Evolutionary conservation across 1,140 invertebrate genomes (phyloP).

Genomic region (Wiebesia pumilae): DNA sequence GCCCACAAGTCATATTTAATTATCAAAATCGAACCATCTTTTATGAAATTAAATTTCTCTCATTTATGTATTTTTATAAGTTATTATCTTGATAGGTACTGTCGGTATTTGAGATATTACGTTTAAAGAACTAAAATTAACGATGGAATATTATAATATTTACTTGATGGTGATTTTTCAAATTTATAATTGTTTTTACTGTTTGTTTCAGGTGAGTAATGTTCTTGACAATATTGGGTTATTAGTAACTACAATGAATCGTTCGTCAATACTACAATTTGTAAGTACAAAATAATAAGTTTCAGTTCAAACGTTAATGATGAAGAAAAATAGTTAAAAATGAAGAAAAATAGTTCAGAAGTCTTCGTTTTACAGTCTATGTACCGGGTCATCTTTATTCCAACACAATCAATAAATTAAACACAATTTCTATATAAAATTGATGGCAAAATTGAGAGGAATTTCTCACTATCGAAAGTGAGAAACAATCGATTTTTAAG

Average conservation of each 20-base stretch:
- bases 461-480: too few species aligned
- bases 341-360: too few species aligned
- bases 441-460: too few species aligned
- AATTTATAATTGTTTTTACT: slow-evolving; percentile 33
- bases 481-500: too few species aligned
- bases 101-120: too few species aligned
- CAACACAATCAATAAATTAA: too few species aligned
- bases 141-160: neutral
- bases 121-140: neutral
- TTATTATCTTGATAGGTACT: neutral
- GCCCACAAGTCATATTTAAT: neutral
- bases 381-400: too few species aligned
- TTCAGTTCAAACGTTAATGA: neutral
- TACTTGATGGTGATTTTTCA: neutral
- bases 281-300: slow-evolving; percentile 1
- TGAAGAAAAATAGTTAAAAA: too few species aligned
- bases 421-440: too few species aligned
- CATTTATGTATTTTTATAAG: neutral
- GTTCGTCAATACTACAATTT: neutral
- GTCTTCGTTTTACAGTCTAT: too few species aligned
- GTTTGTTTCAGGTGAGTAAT: slow-evolving; percentile 43
- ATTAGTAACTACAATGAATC: neutral
- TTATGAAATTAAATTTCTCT: neutral
- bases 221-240: neutral
- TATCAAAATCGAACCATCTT: neutral